Evolutionary conservation across 1,140 invertebrate genomes (phyloP), one percentile per base, ranked within the genome.

Genomic region (Colletes gigas): DNA sequence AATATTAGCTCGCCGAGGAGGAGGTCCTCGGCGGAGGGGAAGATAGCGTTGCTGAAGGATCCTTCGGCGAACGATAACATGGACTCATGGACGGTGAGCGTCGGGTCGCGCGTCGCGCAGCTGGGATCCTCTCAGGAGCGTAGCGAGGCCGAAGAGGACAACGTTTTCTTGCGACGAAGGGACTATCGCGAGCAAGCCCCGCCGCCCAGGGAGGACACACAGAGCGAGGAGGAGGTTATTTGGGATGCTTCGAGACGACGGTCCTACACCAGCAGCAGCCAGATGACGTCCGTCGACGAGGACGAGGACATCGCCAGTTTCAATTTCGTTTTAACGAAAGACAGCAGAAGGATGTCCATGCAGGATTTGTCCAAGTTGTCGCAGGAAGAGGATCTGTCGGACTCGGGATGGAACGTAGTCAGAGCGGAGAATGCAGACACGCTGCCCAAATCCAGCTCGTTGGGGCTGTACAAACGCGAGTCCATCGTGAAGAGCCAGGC

Each of bases 401-500:
- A 82, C 4, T 75, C 81, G 8, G 82, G 76, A 7, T 83, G 75
- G 83, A 87, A 81, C 57, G 67, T 87, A 6, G 86, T 86, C 10
- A 83, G 47, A 17, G 83, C 88, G 17, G 91, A 90, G 0, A 76
- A 63, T 0, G 30, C 66, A 0, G 91, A 90, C 7, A 14, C 52
- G 0, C 12, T 39, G 4, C 75, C 84, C 0, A 88, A 74, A 66
- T 79, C 80, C 44, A 79, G 89, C 3, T 88, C 91, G 1, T 59
- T 77, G 0, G 92, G 92, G 30, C 77, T 93, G 14, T 92, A 91
- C 30, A 93, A 93, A 74, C 83, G 93, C 54, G 92, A 93, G 60
- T 93, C 93, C 0, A 93, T 93, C 14, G 80, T 93, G 2, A 93
- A 92, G 81, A 93, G 93, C 75, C 93, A 93, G 83, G 92, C 93